Percentiles rank a stretch among this genome's conserved stretches.
Evolutionary conservation across 2,113 vertebrate genomes (phyloP).

Genomic region (Boleophthalmus pectinirostris): DNA sequence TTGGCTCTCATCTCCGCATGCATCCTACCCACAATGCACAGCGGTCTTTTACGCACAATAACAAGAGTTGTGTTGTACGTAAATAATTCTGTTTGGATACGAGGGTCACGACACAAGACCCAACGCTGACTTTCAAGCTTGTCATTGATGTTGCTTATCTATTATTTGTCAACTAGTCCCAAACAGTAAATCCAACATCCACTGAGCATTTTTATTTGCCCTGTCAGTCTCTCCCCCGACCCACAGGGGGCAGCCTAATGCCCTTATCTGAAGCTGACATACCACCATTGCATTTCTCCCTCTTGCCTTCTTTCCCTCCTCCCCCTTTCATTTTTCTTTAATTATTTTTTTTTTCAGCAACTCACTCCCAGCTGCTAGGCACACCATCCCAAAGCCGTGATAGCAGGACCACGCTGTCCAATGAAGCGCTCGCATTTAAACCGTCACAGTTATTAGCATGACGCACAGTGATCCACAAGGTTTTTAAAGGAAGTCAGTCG

Average conservation of each 20-base stretch:
- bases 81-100: conserved; percentile 15
- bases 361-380: conserved; percentile 48
- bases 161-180: conserved; percentile 52
- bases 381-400: conserved; percentile 34
- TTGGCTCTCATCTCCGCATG: conserved; percentile 57
- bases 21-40: conserved; percentile 32
- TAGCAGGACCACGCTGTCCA: conserved; percentile 17
- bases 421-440: conserved; percentile 45
- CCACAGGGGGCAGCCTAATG: conserved; percentile 79
- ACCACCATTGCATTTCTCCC: conserved; percentile 63
- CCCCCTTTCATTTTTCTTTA: conserved; percentile 21
- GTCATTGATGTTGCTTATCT: conserved; percentile 60
- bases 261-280: conserved; percentile 76
- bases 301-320: conserved; percentile 31
- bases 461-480: conserved; percentile 24
- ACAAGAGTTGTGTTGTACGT: conserved; percentile 26
- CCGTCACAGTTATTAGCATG: conserved; percentile 53
- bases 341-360: conserved; percentile 26
- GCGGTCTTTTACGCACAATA: conserved; percentile 16
- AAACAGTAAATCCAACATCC: conserved; percentile 63
- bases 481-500: conserved; percentile 14
- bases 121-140: conserved; percentile 46
- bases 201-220: conserved; percentile 38
- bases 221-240: conserved; percentile 58
- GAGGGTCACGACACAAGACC: conserved; percentile 39